These are phyloP conservation scores for Liolophura sinensis DNA, from an alignment of 1,140 invertebrate species.

Conservation along the genomic window DNA sequence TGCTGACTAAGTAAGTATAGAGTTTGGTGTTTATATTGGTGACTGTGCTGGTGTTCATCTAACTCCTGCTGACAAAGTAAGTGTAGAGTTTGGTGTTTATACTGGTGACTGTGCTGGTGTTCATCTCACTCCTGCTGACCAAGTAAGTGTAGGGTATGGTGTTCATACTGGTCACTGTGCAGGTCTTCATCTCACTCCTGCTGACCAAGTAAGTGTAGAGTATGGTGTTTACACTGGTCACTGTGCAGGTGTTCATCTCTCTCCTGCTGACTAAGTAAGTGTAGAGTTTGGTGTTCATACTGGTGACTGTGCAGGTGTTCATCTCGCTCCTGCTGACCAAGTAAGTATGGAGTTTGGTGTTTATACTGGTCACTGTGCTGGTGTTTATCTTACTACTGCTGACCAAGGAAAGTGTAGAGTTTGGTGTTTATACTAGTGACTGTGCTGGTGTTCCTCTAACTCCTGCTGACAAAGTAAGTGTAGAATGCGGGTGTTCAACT, in stretches of 20 bases:
- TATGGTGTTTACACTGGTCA: constrained; percentile 48
- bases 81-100: constrained; percentile 37
- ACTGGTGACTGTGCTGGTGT: constrained; percentile 52
- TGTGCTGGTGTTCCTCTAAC: constrained; percentile 58
- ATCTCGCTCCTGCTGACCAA: constrained; percentile 60
- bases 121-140: constrained; percentile 59
- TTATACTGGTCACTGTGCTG: constrained; percentile 51
- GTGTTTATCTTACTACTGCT: constrained; percentile 59
- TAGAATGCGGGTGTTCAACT: constrained; percentile 54
- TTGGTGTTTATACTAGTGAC: constrained; percentile 50
- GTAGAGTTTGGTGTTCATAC: constrained; percentile 33
- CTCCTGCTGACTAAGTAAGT: constrained; percentile 60
- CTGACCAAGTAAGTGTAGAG: no score
- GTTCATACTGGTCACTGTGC: constrained; percentile 51
- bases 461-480: constrained; percentile 59
- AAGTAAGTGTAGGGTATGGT: constrained; percentile 59
- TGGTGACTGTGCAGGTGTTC: constrained; percentile 55
- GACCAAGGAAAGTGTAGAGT: no score
- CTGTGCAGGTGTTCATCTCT: constrained; percentile 58
- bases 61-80: constrained; percentile 60
- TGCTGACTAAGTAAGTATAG: constrained; percentile 59
- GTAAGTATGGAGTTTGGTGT: constrained; percentile 55
- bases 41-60: constrained; percentile 58
- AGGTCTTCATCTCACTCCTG: constrained; percentile 58
- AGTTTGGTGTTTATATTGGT: constrained; percentile 49